Evolutionary conservation across 2,113 vertebrate genomes (phyloP), one percentile per base, ranked within the genome.

Genomic region (Chionomys nivalis): DNA sequence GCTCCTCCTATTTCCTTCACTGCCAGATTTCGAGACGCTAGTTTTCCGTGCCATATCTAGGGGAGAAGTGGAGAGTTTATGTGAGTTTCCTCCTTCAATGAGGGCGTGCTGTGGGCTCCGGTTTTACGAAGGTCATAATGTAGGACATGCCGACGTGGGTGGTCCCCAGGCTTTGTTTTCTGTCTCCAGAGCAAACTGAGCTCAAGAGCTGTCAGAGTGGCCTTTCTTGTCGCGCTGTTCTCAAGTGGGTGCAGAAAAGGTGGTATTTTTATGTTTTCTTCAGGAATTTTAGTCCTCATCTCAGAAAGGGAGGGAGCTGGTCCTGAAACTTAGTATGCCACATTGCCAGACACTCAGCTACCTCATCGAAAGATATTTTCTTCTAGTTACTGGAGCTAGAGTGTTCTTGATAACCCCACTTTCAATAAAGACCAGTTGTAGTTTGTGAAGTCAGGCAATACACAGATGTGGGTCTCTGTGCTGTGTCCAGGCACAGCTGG

Each of bases 101-200:
- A 94, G n/a, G 73, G 33, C 94, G 44, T 90, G 39, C 79, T 87
- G 95, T 58, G 79, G 73, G 26, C 7, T 44, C 10, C 24, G 58
- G 63, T 90, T 96, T 97, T 94, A 90, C 91, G 75, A 93, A 42
- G 75, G 83, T 61, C 87, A 47, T 93, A 93, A 78, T 49, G 55
- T 28, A 89, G 81, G 76, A 52, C 52, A 82, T 1, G 36, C 11
- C 61, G 65, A 85, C 55, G 39, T 96, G 96, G 91, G 93, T 97
- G 89, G 91, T 96, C 85, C 36, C 70, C 33, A 31, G 39, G 58
- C 77, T 96, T 79, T 94, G 33, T 94, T 58, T 88, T 93, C 66
- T 93, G 68, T 83, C 63, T 92, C 39, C 14, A 95, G 70, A 85
- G 23, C 68, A 93, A 88, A 52, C 85, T 88, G 12, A 39, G 78